These are phyloP conservation scores for Forbesichthys papilliferus DNA, from an alignment of 2,113 vertebrate species.

Conservation along the genomic window DNA sequence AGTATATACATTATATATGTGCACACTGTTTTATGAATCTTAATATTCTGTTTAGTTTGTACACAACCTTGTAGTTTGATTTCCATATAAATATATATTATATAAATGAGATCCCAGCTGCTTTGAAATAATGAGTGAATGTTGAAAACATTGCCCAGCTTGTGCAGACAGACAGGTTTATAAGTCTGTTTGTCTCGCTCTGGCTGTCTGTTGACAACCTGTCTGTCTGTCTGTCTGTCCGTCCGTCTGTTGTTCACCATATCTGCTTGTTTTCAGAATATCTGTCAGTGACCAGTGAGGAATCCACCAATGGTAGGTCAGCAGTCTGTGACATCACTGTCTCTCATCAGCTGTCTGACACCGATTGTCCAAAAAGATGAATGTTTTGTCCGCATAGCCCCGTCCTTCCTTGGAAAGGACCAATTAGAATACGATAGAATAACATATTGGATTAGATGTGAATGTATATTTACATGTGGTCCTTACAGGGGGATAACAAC, in stretches of 20 bases:
- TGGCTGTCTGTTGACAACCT: neutral
- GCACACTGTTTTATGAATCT: too few species aligned
- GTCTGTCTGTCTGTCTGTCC: neutral
- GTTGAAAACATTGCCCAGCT: too few species aligned
- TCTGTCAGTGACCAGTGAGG: slow-evolving; percentile 99
- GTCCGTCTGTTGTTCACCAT: slow-evolving; percentile 74
- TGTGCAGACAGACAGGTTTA: too few species aligned
- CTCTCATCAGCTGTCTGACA: slow-evolving; percentile 23
- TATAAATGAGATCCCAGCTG: too few species aligned
- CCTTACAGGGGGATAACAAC: too few species aligned
- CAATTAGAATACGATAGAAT: neutral
- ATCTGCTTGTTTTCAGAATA: slow-evolving; percentile 98
- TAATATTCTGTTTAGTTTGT: too few species aligned
- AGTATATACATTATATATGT: too few species aligned
- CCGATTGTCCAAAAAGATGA: slow-evolving; percentile 25
- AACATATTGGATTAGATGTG: too few species aligned
- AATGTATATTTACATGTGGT: too few species aligned
- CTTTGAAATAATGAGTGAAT: too few species aligned
- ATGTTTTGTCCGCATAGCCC: slow-evolving; percentile 5
- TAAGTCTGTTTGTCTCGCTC: neutral
- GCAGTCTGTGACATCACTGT: slow-evolving; percentile 65
- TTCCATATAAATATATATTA: too few species aligned
- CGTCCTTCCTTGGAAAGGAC: slow-evolving; percentile 17
- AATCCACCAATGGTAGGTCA: slow-evolving; percentile 93
- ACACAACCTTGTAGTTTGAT: too few species aligned